Conservation (phyloP, 2,797 vertebrate species). For the Clarias fuscus region DNA sequence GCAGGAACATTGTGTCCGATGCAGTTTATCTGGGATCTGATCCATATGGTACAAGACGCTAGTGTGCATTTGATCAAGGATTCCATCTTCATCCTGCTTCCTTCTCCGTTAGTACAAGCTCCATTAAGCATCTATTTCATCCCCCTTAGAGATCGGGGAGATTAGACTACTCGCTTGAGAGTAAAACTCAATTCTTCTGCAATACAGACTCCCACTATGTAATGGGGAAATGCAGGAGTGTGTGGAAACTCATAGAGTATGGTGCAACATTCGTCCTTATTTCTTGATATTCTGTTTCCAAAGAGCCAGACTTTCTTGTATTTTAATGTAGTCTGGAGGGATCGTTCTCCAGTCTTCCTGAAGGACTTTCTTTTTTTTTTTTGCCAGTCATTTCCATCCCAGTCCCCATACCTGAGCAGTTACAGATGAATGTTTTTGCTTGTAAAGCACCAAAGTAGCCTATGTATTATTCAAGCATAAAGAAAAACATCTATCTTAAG, state of each 20-base stretch:
- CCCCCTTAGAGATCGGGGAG: slow-evolving; percentile 12
- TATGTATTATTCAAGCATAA: too few relatives aligned
- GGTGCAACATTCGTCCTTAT: too few relatives aligned
- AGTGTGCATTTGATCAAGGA: slow-evolving; percentile 28
- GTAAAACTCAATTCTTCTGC: slow-evolving; percentile 19
- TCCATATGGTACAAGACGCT: slow-evolving; percentile 17
- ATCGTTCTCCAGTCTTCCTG: too few relatives aligned
- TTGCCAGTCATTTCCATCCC: too few relatives aligned
- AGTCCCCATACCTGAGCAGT: too few relatives aligned
- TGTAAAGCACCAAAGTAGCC: too few relatives aligned
- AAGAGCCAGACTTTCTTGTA: too few relatives aligned
- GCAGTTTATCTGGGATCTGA: slow-evolving; percentile 16
- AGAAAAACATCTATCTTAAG: too few relatives aligned
- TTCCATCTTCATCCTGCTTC: slow-evolving; percentile 28
- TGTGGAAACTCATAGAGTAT: background rate
- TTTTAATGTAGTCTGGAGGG: too few relatives aligned
- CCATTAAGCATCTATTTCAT: slow-evolving; percentile 28
- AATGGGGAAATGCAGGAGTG: background rate
- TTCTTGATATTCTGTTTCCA: too few relatives aligned
- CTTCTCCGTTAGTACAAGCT: slow-evolving; percentile 19
- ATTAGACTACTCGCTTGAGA: slow-evolving; percentile 38
- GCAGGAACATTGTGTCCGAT: slow-evolving; percentile 10
- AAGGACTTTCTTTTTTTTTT: too few relatives aligned
- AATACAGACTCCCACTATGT: slow-evolving; percentile 2
- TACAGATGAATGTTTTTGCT: too few relatives aligned